A percentile compares a stretch with the other conserved stretches of the same genome.
Conservation (phyloP, 2,113 vertebrate species). For the Erinaceus europaeus region DNA sequence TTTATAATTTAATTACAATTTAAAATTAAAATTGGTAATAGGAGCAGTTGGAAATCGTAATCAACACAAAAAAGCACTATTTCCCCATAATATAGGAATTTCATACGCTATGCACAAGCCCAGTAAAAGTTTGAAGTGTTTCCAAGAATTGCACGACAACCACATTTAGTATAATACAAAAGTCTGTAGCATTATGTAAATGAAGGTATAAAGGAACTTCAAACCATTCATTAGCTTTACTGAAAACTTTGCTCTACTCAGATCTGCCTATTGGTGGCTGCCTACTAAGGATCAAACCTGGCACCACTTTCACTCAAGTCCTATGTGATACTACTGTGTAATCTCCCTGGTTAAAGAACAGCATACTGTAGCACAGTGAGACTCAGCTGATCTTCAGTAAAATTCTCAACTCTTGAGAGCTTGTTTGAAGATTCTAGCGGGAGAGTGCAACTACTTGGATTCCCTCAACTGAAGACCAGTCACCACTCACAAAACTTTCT, state of each 20-base stretch:
- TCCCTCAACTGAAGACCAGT: too few relatives aligned
- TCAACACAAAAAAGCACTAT: background rate
- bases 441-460: too few relatives aligned
- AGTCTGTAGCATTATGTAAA: background rate
- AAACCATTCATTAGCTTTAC: background rate
- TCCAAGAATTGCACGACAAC: background rate
- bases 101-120: background rate
- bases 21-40: background rate
- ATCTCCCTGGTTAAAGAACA: background rate
- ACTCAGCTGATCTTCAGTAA: background rate
- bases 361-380: background rate
- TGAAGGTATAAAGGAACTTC: background rate
- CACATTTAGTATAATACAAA: background rate
- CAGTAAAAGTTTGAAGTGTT: background rate
- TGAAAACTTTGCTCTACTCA: too few relatives aligned
- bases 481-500: too few relatives aligned
- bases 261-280: too few relatives aligned
- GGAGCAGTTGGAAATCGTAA: background rate
- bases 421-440: too few relatives aligned
- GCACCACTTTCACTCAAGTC: too few relatives aligned
- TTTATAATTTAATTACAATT: background rate
- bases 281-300: too few relatives aligned
- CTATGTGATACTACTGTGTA: too few relatives aligned
- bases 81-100: background rate
- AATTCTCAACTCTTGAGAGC: too few relatives aligned